phyloP scores from a whole-genome alignment of 2,888 invertebrate species.

The Penaeus monodon region DNA sequence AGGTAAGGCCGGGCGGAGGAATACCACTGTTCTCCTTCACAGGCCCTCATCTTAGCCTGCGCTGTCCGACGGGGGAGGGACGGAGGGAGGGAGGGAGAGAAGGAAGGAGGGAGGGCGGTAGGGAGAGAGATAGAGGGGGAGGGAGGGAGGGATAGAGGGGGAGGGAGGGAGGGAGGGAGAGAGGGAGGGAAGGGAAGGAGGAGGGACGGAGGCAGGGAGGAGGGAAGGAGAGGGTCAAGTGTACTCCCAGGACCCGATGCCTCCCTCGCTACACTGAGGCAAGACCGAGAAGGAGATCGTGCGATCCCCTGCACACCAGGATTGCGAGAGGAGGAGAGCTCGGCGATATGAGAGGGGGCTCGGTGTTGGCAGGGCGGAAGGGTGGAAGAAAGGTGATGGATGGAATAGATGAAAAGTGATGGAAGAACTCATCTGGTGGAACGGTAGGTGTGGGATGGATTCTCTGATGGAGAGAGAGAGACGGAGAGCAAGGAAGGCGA shows the following conservation, averaged over 20 bases:
- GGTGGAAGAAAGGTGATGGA: not conserved
- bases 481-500: not conserved
- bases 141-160: too few species aligned
- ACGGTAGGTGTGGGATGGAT: not conserved
- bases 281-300: not conserved
- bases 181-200: not conserved
- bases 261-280: too few species aligned
- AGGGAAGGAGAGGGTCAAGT: too few species aligned
- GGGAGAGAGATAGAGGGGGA: not conserved
- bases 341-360: too few species aligned
- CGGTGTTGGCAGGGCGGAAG: too few species aligned
- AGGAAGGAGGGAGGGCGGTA: not conserved
- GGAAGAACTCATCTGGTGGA: not conserved
- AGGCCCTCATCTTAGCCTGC: not conserved
- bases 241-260: too few species aligned
- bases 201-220: too few species aligned
- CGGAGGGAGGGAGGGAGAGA: not conserved
- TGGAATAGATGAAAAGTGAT: not conserved
- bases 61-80: not conserved
- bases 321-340: too few species aligned
- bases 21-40: not conserved
- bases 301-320: not conserved
- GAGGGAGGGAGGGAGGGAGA: not conserved
- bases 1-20: slow-evolving; percentile 15
- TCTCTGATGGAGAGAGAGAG: not conserved